Percentiles rank a stretch among this genome's conserved stretches.
phyloP scores from a whole-genome alignment of 2,888 invertebrate genomes.

The Lissocephala sabroskyi region DNA sequence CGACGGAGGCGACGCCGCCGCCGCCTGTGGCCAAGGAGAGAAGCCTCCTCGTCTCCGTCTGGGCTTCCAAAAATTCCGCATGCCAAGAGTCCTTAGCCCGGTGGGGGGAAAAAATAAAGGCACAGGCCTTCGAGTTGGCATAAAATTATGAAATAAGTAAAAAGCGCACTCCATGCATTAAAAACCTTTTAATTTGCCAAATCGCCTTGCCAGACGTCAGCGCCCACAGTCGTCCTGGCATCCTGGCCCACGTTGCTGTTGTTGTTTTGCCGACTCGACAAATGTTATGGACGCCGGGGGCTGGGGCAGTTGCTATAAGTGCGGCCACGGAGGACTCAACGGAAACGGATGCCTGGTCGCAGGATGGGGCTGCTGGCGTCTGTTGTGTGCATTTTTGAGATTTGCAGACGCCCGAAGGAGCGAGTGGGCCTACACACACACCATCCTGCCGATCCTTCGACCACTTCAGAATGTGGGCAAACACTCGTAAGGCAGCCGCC shows the following conservation, averaged over 20 bases:
- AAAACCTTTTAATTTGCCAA: constrained; percentile 71
- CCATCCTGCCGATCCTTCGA: constrained; percentile 31
- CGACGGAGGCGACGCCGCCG: constrained; percentile 16
- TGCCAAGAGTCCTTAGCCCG: too few species aligned
- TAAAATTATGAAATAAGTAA: constrained; percentile 68
- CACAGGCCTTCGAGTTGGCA: constrained; percentile 36
- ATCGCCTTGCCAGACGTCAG: constrained; percentile 70
- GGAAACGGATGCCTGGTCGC: constrained; percentile 41
- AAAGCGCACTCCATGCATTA: constrained; percentile 70
- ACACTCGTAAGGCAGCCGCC: constrained; percentile 43
- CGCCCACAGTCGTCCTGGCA: constrained; percentile 12
- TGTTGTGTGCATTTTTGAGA: constrained; percentile 63
- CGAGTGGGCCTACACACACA: constrained; percentile 16
- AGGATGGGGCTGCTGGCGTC: constrained; percentile 28
- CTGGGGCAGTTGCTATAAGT: constrained; percentile 2
- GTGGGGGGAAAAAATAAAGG: constrained; percentile 14
- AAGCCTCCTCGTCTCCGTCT: background rate
- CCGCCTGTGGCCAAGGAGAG: background rate
- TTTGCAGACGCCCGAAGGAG: constrained; percentile 59
- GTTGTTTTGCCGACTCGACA: background rate
- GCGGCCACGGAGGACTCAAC: constrained; percentile 27
- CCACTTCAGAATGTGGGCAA: constrained; percentile 39
- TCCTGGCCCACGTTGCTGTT: background rate
- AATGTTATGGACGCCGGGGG: too few species aligned
- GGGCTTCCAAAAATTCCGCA: background rate